These are phyloP conservation scores for Thalassoma bifasciatum DNA, from an alignment of 2,113 vertebrate species.

Conservation along the genomic window DNA sequence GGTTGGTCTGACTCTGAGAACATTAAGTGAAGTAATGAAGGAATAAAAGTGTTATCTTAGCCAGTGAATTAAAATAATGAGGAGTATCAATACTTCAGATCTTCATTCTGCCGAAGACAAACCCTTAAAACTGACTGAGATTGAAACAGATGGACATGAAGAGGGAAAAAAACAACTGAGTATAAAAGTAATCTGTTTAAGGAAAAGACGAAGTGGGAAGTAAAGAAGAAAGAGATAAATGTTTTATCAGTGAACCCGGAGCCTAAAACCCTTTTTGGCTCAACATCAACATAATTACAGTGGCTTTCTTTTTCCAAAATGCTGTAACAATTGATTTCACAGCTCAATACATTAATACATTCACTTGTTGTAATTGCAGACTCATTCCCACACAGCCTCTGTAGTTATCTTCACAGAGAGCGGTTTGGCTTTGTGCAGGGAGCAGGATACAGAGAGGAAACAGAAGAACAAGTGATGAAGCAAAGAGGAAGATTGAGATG, in stretches of 20 bases:
- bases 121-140: not conserved
- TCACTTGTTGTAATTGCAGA: slow-evolving; percentile 47
- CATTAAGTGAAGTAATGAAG: too few species aligned
- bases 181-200: not conserved
- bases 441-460: not conserved
- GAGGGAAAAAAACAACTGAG: not conserved
- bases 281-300: slow-evolving; percentile 50
- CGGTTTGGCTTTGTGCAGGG: slow-evolving; percentile 3
- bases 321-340: slow-evolving; percentile 62
- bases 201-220: slow-evolving; percentile 18
- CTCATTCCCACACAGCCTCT: slow-evolving; percentile 35
- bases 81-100: too few species aligned
- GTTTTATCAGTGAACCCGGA: slow-evolving; percentile 55
- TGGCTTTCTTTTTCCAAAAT: slow-evolving; percentile 14
- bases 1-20: too few species aligned
- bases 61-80: too few species aligned
- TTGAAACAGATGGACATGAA: not conserved
- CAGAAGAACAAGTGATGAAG: not conserved
- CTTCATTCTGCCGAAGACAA: too few species aligned
- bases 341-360: slow-evolving; percentile 54
- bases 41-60: too few species aligned
- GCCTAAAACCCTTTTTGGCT: slow-evolving; percentile 50
- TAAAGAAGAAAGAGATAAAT: slow-evolving; percentile 39
- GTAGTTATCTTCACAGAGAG: slow-evolving; percentile 28
- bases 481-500: not conserved